Evolutionary conservation across 2,797 vertebrate genomes (phyloP).

Genomic region (Sebastes vulpes): DNA sequence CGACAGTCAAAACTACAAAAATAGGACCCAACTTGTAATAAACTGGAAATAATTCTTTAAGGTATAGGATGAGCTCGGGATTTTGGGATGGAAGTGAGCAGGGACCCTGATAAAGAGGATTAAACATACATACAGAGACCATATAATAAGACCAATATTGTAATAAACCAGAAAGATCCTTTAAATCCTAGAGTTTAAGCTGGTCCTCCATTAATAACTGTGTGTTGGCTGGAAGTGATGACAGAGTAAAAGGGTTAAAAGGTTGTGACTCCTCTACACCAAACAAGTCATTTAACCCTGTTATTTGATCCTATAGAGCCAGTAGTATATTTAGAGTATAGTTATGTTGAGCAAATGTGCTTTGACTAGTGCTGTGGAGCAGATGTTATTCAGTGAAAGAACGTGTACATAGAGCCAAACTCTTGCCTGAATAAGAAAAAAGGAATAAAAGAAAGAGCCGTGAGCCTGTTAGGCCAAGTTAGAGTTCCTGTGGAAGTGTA

Average conservation of each 20-base stretch:
- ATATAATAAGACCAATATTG: not conserved
- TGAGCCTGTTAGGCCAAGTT: constrained; percentile 42
- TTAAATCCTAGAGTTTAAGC: not conserved
- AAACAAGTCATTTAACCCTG: not conserved
- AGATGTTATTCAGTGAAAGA: not conserved
- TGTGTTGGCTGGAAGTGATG: not conserved
- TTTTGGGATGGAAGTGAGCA: not conserved
- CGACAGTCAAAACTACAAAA: not conserved
- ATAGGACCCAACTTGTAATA: not conserved
- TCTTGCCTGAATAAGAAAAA: constrained; percentile 12
- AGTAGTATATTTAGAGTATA: not conserved
- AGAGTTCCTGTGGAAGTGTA: constrained; percentile 33
- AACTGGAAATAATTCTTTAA: not conserved
- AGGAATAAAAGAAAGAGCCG: constrained; percentile 7
- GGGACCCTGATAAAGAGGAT: not conserved
- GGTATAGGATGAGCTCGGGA: not conserved
- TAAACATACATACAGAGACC: not conserved
- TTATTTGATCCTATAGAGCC: not conserved
- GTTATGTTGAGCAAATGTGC: not conserved
- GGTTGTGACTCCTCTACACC: not conserved
- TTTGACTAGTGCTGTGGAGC: constrained; percentile 10
- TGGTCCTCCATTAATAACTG: not conserved
- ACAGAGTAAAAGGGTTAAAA: not conserved
- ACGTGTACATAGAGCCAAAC: constrained; percentile 6
- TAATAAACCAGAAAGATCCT: not conserved